Evolutionary conservation across 2,113 vertebrate genomes (phyloP).

Genomic region (Equus przewalskii): DNA sequence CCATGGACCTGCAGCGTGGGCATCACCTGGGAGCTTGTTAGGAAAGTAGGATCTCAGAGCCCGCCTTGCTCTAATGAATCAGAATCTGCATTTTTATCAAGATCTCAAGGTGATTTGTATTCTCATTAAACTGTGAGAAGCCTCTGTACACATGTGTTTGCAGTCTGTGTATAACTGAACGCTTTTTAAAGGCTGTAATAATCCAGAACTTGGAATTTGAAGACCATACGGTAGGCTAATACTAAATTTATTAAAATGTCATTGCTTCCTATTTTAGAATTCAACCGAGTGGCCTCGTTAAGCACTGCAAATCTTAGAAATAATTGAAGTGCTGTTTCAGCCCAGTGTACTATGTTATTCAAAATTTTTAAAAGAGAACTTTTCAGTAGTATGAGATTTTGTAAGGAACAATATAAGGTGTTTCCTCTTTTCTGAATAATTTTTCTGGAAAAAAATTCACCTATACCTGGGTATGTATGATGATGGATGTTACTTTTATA

Average conservation of each 20-base stretch:
- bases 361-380: not conserved
- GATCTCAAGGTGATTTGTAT: not conserved
- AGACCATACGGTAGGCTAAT: not conserved
- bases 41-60: not conserved
- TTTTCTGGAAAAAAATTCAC: not conserved
- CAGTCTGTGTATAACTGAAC: not conserved
- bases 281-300: not conserved
- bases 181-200: not conserved
- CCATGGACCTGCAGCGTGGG: not conserved
- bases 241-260: not conserved
- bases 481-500: not conserved
- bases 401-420: not conserved
- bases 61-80: not conserved
- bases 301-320: not conserved
- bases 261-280: not conserved
- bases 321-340: slow-evolving; percentile 1
- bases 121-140: not conserved
- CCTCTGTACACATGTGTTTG: not conserved
- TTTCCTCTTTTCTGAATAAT: not conserved
- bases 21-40: not conserved
- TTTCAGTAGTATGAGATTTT: not conserved
- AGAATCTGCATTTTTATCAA: slow-evolving; percentile 42
- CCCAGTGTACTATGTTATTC: not conserved
- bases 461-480: not conserved
- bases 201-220: not conserved